These are phyloP conservation scores for Stratiomys singularior DNA, from an alignment of 2,888 invertebrate genomes.

Conservation along the genomic window DNA sequence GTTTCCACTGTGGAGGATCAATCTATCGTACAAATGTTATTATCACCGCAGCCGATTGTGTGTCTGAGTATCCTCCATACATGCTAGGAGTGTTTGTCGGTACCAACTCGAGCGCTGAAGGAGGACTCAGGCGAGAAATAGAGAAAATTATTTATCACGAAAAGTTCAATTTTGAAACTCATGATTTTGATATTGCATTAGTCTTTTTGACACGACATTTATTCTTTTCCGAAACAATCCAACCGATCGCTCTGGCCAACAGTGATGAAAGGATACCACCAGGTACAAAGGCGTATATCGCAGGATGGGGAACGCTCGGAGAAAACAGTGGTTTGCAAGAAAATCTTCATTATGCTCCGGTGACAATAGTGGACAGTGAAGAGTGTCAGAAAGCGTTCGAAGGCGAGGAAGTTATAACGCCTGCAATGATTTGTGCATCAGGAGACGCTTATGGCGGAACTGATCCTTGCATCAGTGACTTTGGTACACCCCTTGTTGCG, in stretches of 20 bases:
- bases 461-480: conserved; percentile 15
- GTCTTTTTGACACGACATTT: conserved; percentile 66
- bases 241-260: conserved; percentile 62
- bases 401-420: neutral
- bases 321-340: neutral
- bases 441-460: neutral
- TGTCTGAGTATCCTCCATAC: conserved; percentile 55
- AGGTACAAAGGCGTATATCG: conserved; percentile 11
- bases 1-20: conserved; percentile 67
- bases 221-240: conserved; percentile 60
- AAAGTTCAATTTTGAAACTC: conserved; percentile 62
- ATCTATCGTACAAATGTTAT: conserved; percentile 65
- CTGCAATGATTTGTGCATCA: conserved; percentile 11
- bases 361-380: neutral
- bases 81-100: conserved; percentile 60
- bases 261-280: neutral
- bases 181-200: conserved; percentile 68
- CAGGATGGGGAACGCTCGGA: neutral
- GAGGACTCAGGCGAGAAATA: conserved; percentile 59
- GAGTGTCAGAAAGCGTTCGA: neutral
- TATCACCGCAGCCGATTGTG: conserved; percentile 69
- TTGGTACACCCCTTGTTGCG: conserved; percentile 6
- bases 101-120: conserved; percentile 66
- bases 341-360: neutral
- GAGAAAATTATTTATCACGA: conserved; percentile 64